Conservation (phyloP, 53 echinoderm and acorn worm genomes). For the Arbacia lixula region DNA sequence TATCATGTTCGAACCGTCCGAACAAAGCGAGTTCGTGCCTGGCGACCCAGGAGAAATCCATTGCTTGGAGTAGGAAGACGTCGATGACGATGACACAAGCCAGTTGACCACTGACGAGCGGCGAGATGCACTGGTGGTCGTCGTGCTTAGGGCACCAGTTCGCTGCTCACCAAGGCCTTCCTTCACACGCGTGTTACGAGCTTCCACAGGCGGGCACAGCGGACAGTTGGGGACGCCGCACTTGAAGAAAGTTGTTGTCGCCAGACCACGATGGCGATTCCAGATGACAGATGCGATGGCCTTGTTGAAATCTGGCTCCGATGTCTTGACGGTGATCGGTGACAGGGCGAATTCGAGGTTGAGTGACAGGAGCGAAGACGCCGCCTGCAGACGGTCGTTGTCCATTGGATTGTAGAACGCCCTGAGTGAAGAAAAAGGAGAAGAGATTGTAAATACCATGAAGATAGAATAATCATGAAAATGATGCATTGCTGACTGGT, state of each 20-base stretch:
- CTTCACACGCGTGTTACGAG: not conserved
- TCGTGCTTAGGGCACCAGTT: too few species aligned
- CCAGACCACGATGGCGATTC: slow-evolving; percentile 16
- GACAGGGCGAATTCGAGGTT: not conserved
- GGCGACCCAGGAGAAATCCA: not conserved
- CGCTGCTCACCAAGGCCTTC: too few species aligned
- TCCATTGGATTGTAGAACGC: not conserved
- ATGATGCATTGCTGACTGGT: not conserved
- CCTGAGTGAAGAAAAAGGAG: not conserved
- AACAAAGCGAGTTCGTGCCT: not conserved
- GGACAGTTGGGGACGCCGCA: slow-evolving; percentile 49
- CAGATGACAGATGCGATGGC: slow-evolving; percentile 42
- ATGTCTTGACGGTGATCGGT: slow-evolving; percentile 39
- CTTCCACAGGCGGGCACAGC: slow-evolving; percentile 2
- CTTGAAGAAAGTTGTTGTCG: slow-evolving; percentile 22
- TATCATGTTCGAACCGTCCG: too few species aligned
- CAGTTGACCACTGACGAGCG: slow-evolving; percentile 45
- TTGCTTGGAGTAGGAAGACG: too few species aligned
- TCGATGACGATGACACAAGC: slow-evolving; percentile 28
- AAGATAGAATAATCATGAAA: not conserved
- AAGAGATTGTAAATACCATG: not conserved
- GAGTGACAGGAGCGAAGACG: slow-evolving; percentile 34
- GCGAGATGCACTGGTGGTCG: not conserved
- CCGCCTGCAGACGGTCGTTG: slow-evolving; percentile 38
- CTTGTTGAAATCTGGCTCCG: slow-evolving; percentile 40